Percentiles rank a stretch among this genome's conserved stretches.
phyloP scores from a whole-genome alignment of 1,140 invertebrate species.

The Globodera rostochiensis region DNA sequence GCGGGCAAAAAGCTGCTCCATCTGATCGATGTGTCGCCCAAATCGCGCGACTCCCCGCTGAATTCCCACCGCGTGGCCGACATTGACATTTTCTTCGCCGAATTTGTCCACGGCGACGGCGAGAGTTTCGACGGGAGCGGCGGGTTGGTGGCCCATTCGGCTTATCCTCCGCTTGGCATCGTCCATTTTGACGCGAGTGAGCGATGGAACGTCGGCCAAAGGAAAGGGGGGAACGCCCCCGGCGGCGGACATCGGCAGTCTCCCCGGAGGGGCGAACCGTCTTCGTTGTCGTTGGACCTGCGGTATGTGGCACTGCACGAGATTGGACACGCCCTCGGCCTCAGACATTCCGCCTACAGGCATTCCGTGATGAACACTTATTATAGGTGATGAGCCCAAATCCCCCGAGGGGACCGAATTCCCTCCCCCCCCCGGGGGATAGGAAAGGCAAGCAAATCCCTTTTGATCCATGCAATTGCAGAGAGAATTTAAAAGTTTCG shows the following conservation, averaged over 20 bases:
- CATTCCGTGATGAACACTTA: slow-evolving; percentile 49
- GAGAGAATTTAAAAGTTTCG: not conserved
- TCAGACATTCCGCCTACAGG: slow-evolving; percentile 44
- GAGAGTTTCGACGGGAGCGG: slow-evolving; percentile 38
- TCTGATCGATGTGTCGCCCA: slow-evolving; percentile 20
- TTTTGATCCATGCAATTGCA: not conserved
- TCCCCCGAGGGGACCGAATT: too few relatives aligned
- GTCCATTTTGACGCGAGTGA: slow-evolving; percentile 34
- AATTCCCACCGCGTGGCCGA: slow-evolving; percentile 23
- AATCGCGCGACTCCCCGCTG: slow-evolving; percentile 11
- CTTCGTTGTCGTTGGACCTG: slow-evolving; percentile 5
- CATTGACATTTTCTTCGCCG: slow-evolving; percentile 43
- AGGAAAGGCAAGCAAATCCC: not conserved
- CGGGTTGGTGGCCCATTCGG: slow-evolving; percentile 37
- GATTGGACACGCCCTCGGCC: slow-evolving; percentile 50
- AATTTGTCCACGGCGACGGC: slow-evolving; percentile 17
- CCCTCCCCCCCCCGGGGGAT: too few relatives aligned
- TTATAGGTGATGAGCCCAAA: slow-evolving; percentile 42
- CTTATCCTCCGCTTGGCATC: slow-evolving; percentile 37
- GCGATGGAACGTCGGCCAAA: slow-evolving; percentile 7
- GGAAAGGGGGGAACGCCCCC: not conserved
- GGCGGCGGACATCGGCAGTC: not conserved
- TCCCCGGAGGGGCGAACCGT: not conserved
- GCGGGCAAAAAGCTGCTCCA: not conserved
- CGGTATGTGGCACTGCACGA: slow-evolving; percentile 48